phyloP scores from a whole-genome alignment of 2,797 vertebrate genomes.

The Gymnoscopelus microlampas region DNA sequence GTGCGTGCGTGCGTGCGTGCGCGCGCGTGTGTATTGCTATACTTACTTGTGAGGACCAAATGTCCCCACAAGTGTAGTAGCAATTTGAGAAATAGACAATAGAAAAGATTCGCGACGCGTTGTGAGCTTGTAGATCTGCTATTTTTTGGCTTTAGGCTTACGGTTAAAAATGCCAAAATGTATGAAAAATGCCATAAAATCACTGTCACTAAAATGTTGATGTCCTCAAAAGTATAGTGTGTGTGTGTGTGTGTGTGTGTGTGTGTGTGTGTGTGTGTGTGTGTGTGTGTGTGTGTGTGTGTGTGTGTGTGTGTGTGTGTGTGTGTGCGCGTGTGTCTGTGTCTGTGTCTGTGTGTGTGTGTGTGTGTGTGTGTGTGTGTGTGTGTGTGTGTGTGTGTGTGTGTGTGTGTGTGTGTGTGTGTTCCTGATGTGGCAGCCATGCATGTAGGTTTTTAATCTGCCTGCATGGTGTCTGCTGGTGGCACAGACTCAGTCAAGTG shows the following conservation, averaged over 20 bases:
- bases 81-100: too few relatives aligned
- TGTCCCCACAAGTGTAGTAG: too few relatives aligned
- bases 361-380: slow-evolving; percentile 16
- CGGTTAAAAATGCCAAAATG: neutral
- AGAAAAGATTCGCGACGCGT: too few relatives aligned
- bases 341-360: slow-evolving; percentile 13
- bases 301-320: slow-evolving; percentile 15
- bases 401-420: slow-evolving; percentile 29
- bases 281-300: slow-evolving; percentile 16
- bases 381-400: slow-evolving; percentile 14
- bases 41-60: neutral
- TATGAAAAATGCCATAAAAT: too few relatives aligned
- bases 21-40: neutral
- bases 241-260: slow-evolving; percentile 9
- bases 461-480: slow-evolving; percentile 56
- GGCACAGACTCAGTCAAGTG: slow-evolving; percentile 47
- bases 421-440: slow-evolving; percentile 51
- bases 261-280: slow-evolving; percentile 15
- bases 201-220: too few relatives aligned
- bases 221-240: slow-evolving; percentile 19
- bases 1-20: neutral
- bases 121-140: too few relatives aligned
- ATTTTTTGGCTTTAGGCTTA: too few relatives aligned
- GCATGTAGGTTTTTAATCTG: slow-evolving; percentile 64
- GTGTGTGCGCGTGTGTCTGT: slow-evolving; percentile 24